Evolutionary conservation across 2,888 invertebrate species (phyloP).

Genomic region (Dioctria rufipes): DNA sequence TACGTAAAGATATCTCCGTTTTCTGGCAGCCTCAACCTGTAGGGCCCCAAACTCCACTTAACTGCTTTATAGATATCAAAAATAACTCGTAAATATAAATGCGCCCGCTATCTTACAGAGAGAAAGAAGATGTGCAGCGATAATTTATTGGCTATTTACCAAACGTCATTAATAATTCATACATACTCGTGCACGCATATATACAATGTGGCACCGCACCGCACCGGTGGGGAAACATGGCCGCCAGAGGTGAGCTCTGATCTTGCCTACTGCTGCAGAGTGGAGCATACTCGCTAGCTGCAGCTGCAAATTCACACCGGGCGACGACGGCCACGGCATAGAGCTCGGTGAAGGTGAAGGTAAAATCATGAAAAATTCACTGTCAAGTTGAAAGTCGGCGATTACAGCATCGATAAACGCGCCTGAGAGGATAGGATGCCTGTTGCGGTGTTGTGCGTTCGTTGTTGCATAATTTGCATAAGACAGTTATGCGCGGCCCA

Average conservation of each 20-base stretch:
- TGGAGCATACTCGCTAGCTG: neutral
- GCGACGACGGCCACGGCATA: neutral
- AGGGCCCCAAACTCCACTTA: too few relatives aligned
- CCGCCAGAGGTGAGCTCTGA: neutral
- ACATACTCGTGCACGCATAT: slow-evolving; percentile 12
- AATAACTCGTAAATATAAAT: slow-evolving; percentile 16
- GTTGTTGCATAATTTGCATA: slow-evolving; percentile 49
- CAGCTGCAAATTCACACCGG: slow-evolving; percentile 11
- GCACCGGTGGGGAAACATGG: neutral
- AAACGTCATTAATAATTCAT: slow-evolving; percentile 56
- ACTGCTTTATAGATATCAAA: slow-evolving; percentile 25
- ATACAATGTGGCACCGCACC: neutral
- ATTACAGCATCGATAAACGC: slow-evolving; percentile 43
- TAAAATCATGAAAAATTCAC: slow-evolving; percentile 54
- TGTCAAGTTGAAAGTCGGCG: slow-evolving; percentile 54
- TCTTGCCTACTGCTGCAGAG: neutral
- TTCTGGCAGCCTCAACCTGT: too few relatives aligned
- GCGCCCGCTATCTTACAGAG: slow-evolving; percentile 3
- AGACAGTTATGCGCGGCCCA: slow-evolving; percentile 10
- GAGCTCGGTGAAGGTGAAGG: slow-evolving; percentile 23
- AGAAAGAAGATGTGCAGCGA: slow-evolving; percentile 33
- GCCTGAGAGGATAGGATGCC: slow-evolving; percentile 8
- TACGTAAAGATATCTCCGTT: too few relatives aligned
- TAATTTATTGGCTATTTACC: slow-evolving; percentile 53
- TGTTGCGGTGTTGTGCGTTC: slow-evolving; percentile 22